Evolutionary conservation across 2,888 invertebrate genomes (phyloP), one percentile per base, ranked within the genome.

Genomic region (Drosophila infuscata): DNA sequence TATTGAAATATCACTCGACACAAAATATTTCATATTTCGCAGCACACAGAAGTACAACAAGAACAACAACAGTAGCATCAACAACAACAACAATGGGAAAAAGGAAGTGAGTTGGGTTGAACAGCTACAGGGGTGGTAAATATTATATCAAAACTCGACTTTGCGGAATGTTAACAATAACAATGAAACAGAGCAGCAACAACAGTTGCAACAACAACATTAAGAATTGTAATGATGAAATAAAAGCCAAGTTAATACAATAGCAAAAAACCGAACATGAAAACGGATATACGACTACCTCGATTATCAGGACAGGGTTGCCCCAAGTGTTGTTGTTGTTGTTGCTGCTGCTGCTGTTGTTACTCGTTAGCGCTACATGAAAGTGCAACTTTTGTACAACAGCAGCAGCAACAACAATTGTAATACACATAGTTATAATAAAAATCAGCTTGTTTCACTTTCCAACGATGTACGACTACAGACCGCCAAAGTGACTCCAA

Each of bases 161-260:
- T 58, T 70, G 78, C 74, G 68, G 73, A 87, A 85, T 83, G 82
- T 88, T 81, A 83, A 85, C 89, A 89, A 77, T 87, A 83, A 81
- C 83, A 85, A 81, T 76, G 82, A 74, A 85, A 79, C 63, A 70
- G 58, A 65, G 35, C 33, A 73, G 29, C 69, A 59, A 1, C 20
- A 25, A 25, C 0, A 25, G 20, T 25, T 25, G 20, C 20, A 25
- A 25, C 20, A 25, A 46, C 52, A 68, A 49, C 57, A 70, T 41
- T 60, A 72, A 76, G 70, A 73, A 78, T 89, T 77, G 89, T 83
- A 89, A 85, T 89, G 79, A 89, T 89, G 82, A 87, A 86, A 86
- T 89, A 82, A 87, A 89, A 87, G 89, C 77, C 89, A 88, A 89
- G 79, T 89, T 82, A 82, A 78, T 84, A 89, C 90, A 88, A 88